phyloP scores from a whole-genome alignment of 2,113 vertebrate genomes.

The Corydoras maculifer region DNA sequence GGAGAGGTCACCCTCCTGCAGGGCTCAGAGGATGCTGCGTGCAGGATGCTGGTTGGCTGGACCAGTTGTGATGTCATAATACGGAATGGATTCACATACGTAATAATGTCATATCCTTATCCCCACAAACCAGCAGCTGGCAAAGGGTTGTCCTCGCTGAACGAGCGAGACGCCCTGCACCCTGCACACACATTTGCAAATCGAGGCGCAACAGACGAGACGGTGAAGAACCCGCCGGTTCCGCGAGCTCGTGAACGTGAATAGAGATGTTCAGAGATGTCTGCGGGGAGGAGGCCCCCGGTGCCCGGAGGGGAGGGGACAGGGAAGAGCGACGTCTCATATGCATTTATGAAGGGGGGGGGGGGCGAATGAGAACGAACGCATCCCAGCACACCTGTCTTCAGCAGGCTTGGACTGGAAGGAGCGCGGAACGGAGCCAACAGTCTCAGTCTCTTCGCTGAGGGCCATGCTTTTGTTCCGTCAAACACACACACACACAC shows the following conservation, averaged over 20 bases:
- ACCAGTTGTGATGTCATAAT: too few relatives aligned
- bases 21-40: too few relatives aligned
- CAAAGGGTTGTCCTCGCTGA: slow-evolving; percentile 18
- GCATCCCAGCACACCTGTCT: slow-evolving; percentile 59
- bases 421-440: slow-evolving; percentile 57
- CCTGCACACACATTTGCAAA: slow-evolving; percentile 53
- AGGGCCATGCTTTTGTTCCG: slow-evolving; percentile 54
- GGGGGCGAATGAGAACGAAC: slow-evolving; percentile 35
- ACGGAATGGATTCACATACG: too few relatives aligned
- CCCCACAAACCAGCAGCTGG: slow-evolving; percentile 25
- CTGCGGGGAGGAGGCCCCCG: slow-evolving; percentile 51
- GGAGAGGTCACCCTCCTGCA: too few relatives aligned
- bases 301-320: slow-evolving; percentile 40
- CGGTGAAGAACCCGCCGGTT: slow-evolving; percentile 65
- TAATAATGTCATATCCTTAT: too few relatives aligned
- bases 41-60: too few relatives aligned
- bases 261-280: slow-evolving; percentile 63
- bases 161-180: slow-evolving; percentile 47
- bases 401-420: slow-evolving; percentile 70
- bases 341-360: slow-evolving; percentile 65
- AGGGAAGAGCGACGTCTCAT: slow-evolving; percentile 55
- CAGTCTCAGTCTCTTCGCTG: slow-evolving; percentile 57
- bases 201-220: slow-evolving; percentile 52
- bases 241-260: slow-evolving; percentile 69
- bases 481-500: slow-evolving; percentile 9